Evolutionary conservation across 2,113 vertebrate species (phyloP), one percentile per base, ranked within the genome.

Genomic region (Eretmodus cyanostictus): DNA sequence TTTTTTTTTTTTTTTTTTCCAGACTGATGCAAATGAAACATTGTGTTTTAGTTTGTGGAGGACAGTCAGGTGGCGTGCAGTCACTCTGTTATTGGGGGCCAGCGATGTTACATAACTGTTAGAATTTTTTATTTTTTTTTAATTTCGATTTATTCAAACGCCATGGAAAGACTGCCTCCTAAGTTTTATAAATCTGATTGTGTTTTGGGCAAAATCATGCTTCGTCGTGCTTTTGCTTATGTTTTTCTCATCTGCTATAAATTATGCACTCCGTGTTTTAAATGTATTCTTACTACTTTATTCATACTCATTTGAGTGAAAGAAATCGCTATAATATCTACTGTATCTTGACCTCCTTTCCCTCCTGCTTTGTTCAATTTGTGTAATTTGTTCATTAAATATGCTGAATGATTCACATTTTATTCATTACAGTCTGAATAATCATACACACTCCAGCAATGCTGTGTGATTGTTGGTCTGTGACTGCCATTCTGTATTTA

Each of bases 11-110:
- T 13, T 59, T 42, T 1, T 12, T 19, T 54, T 49, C 34, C 24
- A 24, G 22, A 76, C 3, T 5, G 54, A 89, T 91, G 87, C 82
- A 91, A 89, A 90, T 91, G 22, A 84, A 63, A 86, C 29, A 63
- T 80, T 16, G 83, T 76, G 27, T 73, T 14, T 84, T 59, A 29
- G 83, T 93, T 86, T 79, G 55, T 86, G 76, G 12, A n/a, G 55
- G 76, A 49, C 57, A 84, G 22, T 47, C 49, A 92, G 87, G 90
- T 88, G 34, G 49, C 13, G 27, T 73, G 53, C 55, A 76, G 57
- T 84, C 45, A 53, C 31, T 89, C 53, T 22, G 24, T 53, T 81
- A 27, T 42, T 27, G 7, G n/a, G 45, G 59, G 79, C 24, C 4
- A 79, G 13, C 14, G 24, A 12, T 80, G 57, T 90, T 93, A 54